These are phyloP conservation scores for Drosophila baimaii DNA, from an alignment of 1,140 invertebrate genomes.

Conservation along the genomic window DNA sequence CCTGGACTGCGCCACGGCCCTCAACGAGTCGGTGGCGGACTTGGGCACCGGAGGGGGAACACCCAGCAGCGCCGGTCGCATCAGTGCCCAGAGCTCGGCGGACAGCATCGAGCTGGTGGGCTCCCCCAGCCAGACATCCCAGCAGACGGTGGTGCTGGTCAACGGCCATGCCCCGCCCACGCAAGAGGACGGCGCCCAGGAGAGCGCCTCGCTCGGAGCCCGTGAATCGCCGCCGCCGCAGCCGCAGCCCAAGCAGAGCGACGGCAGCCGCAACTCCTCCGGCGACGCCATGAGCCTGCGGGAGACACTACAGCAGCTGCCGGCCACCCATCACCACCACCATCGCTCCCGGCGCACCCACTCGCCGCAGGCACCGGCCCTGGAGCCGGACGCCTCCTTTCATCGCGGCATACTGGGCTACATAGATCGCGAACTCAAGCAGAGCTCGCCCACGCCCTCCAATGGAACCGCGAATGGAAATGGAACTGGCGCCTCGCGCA, in stretches of 20 bases:
- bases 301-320: constrained; percentile 77
- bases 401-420: constrained; percentile 81
- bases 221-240: constrained; percentile 47
- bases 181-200: constrained; percentile 49
- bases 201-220: constrained; percentile 56
- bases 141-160: constrained; percentile 78
- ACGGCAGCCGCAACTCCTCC: constrained; percentile 79
- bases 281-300: constrained; percentile 78
- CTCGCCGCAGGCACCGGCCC: constrained; percentile 66
- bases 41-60: constrained; percentile 36
- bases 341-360: constrained; percentile 65
- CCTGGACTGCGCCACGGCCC: constrained; percentile 60
- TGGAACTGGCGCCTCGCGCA: constrained; percentile 57
- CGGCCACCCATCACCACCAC: constrained; percentile 71
- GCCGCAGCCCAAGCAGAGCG: constrained; percentile 66
- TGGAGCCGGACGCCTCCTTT: constrained; percentile 72
- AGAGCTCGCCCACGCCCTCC: constrained; percentile 75
- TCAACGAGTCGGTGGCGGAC: constrained; percentile 54
- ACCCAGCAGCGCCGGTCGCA: constrained; percentile 61
- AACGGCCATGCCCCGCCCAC: constrained; percentile 74
- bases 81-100: constrained; percentile 73
- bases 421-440: constrained; percentile 82
- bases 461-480: constrained; percentile 27
- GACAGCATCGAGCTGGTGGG: constrained; percentile 75
- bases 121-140: constrained; percentile 71